These are phyloP conservation scores for Bufotes viridis DNA, from an alignment of 2,797 vertebrate genomes.

Conservation along the genomic window DNA sequence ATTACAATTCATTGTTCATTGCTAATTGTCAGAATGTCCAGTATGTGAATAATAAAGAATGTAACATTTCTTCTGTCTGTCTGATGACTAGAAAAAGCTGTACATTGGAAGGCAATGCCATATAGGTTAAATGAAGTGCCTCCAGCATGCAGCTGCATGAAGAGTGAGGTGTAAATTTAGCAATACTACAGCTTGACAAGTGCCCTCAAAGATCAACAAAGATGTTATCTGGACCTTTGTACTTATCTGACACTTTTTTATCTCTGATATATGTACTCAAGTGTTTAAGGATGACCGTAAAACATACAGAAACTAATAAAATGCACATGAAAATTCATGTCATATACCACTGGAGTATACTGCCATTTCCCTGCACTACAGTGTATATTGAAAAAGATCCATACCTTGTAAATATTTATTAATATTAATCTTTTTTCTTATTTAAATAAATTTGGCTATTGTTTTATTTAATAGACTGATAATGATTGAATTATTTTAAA, in stretches of 20 bases:
- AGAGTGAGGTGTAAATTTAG: constrained; percentile 43
- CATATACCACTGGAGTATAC: not conserved
- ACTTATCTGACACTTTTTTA: constrained; percentile 32
- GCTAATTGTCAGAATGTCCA: not conserved
- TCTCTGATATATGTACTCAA: constrained; percentile 21
- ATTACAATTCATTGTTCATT: not conserved
- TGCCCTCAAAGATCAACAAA: constrained; percentile 57
- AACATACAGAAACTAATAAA: not conserved
- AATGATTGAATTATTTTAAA: not conserved
- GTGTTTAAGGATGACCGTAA: not conserved
- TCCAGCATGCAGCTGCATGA: constrained; percentile 57
- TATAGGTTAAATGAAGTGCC: constrained; percentile 53
- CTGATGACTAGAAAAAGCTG: not conserved
- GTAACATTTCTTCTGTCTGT: constrained; percentile 10
- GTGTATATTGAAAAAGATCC: not conserved
- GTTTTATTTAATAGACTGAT: not conserved
- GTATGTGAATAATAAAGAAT: not conserved
- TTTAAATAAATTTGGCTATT: no score
- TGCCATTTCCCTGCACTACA: no score
- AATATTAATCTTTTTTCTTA: not conserved
- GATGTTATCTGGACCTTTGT: constrained; percentile 45
- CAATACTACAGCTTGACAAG: constrained; percentile 50
- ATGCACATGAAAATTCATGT: not conserved
- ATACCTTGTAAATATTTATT: not conserved
- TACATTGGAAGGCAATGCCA: constrained; percentile 24